Conservation (phyloP, 2,113 vertebrate genomes). For the Barnardius zonarius region DNA sequence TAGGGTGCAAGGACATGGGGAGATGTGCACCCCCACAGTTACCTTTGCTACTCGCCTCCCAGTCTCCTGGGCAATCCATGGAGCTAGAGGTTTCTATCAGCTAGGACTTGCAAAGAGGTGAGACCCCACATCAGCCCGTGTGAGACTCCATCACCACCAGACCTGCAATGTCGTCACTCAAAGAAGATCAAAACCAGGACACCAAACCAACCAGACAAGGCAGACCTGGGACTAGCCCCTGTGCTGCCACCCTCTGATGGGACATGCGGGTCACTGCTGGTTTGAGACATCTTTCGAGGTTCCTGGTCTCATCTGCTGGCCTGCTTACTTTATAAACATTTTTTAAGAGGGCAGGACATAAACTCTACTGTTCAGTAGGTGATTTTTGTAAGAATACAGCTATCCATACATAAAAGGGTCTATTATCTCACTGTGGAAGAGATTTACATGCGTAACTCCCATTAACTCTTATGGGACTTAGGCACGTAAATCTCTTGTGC, state of each 20-base stretch:
- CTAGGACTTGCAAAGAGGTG: not conserved
- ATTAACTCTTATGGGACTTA: conserved; percentile 57
- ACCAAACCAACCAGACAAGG: not conserved
- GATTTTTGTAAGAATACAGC: conserved; percentile 57
- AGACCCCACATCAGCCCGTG: not conserved
- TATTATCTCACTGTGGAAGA: conserved; percentile 62
- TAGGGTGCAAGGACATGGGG: not conserved
- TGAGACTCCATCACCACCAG: not conserved
- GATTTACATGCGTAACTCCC: conserved; percentile 63
- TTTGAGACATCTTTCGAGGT: conserved; percentile 1
- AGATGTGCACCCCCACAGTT: not conserved
- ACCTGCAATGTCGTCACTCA: not conserved
- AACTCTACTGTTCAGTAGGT: conserved; percentile 53
- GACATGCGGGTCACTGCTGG: not conserved
- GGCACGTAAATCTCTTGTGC: conserved; percentile 49
- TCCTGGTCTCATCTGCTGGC: conserved; percentile 34
- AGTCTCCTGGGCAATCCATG: not conserved
- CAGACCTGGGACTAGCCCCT: not conserved
- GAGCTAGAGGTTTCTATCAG: not conserved
- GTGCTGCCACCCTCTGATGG: fast-evolving
- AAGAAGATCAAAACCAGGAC: not conserved
- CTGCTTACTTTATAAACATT: conserved; percentile 57
- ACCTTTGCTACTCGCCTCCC: not conserved
- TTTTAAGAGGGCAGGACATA: conserved; percentile 51
- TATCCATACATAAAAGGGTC: conserved; percentile 55